Base-by-base conservation (phyloP, 1,140 invertebrate species). In the Acromyrmex heyeri region DNA sequence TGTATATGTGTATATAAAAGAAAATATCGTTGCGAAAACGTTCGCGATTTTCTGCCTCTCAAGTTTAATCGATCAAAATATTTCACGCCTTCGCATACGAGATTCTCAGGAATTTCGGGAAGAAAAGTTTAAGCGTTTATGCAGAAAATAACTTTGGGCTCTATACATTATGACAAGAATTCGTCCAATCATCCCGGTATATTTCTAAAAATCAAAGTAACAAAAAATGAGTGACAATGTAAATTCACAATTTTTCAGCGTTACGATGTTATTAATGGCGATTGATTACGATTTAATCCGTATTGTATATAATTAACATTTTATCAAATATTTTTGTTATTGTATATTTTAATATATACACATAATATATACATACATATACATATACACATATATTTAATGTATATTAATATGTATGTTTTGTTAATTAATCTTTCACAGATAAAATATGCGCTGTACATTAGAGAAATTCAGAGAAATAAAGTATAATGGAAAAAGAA, bases 121-220 rank as follows among this genome's bases (percentile, higher is more conserved):
- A 82, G 87, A 64, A 70, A 92, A 87, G 82, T 91, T 91, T 82
- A 89, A 79, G 91, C 94, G 86, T 88, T 94, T 94, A 91, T 91
- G 93, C 93, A 93, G 93, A 95, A 95, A 94, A 95, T 90, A 79
- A 64, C n/a, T 69, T 90, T 4, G 24, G 10, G n/a, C n/a, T 44
- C 38, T 77, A 55, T 8, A 55, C 30, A 16, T 81, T 72, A 21
- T 55, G 12, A 59, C 6, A 18, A 62, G 57, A 86, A 77, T 1
- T n/a, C 30, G 67, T 48, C 67, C 0, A 27, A 50, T 89, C 85
- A 89, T 62, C 12, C 21, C 12, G 10, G 18, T 57, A 55, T 21
- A 34, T 8, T 34, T 21, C 7, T 64, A 16, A 44, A 81, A 65
- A 53, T 14, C 2, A 34, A 2, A 34, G 5, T 34, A 38, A 76